A percentile compares a stretch with the other conserved stretches of the same genome.
These are phyloP conservation scores for Gallinago undulata DNA, from an alignment of 2,113 vertebrate genomes.

Conservation along the genomic window DNA sequence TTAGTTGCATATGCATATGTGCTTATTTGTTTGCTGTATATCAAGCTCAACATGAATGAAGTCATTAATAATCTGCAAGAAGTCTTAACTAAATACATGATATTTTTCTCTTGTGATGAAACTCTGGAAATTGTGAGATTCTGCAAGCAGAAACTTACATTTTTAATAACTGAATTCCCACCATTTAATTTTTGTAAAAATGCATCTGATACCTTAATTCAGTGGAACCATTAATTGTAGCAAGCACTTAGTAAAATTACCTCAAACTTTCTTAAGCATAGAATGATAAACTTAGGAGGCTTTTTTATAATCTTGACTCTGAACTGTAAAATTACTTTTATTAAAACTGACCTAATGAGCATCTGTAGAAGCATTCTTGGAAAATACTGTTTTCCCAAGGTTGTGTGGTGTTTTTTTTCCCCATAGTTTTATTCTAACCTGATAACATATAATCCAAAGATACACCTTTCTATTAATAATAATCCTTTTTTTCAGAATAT, in stretches of 20 bases:
- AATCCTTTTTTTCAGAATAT: background rate
- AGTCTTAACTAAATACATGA: background rate
- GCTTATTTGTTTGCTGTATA: background rate
- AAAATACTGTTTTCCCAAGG: background rate
- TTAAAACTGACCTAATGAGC: background rate
- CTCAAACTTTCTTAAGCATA: background rate
- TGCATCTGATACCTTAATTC: background rate
- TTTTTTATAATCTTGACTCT: background rate
- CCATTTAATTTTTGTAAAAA: background rate
- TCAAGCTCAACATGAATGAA: background rate
- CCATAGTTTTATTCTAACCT: background rate
- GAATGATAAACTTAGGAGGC: fast-evolving
- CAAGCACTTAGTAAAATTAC: background rate
- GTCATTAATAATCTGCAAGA: background rate
- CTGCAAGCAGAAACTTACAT: background rate
- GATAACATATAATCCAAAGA: background rate
- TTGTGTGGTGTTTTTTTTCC: background rate
- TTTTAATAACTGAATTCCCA: background rate
- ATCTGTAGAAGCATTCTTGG: background rate
- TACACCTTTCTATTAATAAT: background rate
- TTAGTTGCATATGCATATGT: background rate
- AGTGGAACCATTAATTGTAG: background rate
- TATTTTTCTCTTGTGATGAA: background rate
- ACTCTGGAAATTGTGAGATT: background rate
- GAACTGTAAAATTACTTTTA: background rate